Percentiles rank a stretch among this genome's conserved stretches.
These are phyloP conservation scores for Xanthorhoe designata DNA, from an alignment of 2,888 invertebrate species.

Conservation along the genomic window DNA sequence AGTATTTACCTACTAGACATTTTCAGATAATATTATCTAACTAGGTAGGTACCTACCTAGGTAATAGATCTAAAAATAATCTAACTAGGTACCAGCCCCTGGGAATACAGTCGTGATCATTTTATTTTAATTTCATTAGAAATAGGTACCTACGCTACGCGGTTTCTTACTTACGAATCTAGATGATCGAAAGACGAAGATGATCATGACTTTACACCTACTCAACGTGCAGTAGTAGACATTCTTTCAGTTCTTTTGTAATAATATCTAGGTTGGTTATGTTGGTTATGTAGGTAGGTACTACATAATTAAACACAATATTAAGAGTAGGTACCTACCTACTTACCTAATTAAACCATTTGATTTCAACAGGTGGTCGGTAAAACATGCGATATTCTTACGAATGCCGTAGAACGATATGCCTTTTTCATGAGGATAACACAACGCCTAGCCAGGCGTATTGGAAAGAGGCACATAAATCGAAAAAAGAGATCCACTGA, in stretches of 20 bases:
- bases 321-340: not conserved
- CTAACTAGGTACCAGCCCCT: too few relatives aligned
- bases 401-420: slow-evolving; percentile 52
- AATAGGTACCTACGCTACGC: too few relatives aligned
- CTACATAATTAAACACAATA: too few relatives aligned
- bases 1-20: too few relatives aligned
- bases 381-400: slow-evolving; percentile 83
- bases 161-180: too few relatives aligned
- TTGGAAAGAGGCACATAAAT: slow-evolving; percentile 29
- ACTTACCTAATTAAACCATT: not conserved
- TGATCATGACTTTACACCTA: too few relatives aligned
- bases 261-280: not conserved
- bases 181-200: too few relatives aligned
- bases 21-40: not conserved
- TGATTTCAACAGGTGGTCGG: slow-evolving; percentile 44
- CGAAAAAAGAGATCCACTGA: slow-evolving; percentile 23
- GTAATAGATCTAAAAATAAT: too few relatives aligned
- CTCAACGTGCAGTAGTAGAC: too few relatives aligned
- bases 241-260: too few relatives aligned
- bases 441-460: slow-evolving; percentile 43
- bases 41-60: not conserved
- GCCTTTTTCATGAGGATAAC: slow-evolving; percentile 37
- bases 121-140: too few relatives aligned
- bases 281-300: not conserved
- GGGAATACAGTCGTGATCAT: too few relatives aligned